Base-by-base conservation (phyloP, 92 coral and sea anemone genomes). In the Umimayanthus kanabou region DNA sequence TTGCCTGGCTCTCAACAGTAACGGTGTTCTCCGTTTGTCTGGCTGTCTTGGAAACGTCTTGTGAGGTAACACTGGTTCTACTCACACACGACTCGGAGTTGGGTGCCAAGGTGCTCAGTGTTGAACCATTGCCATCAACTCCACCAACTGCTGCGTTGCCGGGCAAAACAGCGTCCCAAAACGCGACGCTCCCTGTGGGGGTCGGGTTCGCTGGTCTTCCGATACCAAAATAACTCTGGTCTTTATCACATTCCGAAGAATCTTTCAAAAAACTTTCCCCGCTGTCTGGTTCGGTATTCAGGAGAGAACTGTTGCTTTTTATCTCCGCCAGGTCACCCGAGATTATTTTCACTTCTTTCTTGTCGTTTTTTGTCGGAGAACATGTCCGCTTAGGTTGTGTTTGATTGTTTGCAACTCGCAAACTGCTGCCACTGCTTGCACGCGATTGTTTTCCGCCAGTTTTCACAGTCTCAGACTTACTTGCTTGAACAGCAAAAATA, bases 151-250 rank as follows among this genome's bases (percentile, higher is more conserved):
- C 18, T 1, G 42, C 42, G 28, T 29, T 43, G 22, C 77, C 57
- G 2, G 87, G 43, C 26, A 83, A 43, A 70, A 26, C 78, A n/a
- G 76, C 64, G 25, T 69, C 78, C 49, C 18, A 67, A 45, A 69
- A 16, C n/a, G 43, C 16, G 3, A 42, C 58, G 23, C 87, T 83
- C 67, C 64, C 87, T 72, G 67, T 69, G 43, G 87, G 87, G 2
- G 78, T 83, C 37, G 87, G 87, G 43, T 83, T 83, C 15, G 78
- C 77, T 28, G 87, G 87, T 26, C 87, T 45, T 7, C 26, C 61
- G 55, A 83, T 42, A 47, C 28, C 42, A 6, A 13, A 70, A 39
- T 83, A 33, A 83, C 23, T 53, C 15, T 70, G 26, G 33, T 65
- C 76, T 69, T 71, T 83, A 20, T 2, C 39, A 20, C 22, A 83